These are phyloP conservation scores for Chymomyza fuscimana DNA, from an alignment of 2,888 invertebrate species.

Conservation along the genomic window DNA sequence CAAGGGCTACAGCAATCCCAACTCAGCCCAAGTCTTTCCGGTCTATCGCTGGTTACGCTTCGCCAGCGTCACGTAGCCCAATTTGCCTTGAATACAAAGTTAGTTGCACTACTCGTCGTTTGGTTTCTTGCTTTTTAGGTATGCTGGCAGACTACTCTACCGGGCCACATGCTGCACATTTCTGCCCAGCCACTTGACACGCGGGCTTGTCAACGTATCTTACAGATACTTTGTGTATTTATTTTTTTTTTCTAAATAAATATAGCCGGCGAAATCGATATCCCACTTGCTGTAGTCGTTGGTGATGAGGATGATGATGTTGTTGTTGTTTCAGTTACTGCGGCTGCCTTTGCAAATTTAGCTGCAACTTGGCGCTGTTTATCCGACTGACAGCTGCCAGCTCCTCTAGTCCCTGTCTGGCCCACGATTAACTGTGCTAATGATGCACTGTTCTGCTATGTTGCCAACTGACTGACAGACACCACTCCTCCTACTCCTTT, in stretches of 20 bases:
- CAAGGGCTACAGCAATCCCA: conserved; percentile 26
- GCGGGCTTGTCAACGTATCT: conserved; percentile 20
- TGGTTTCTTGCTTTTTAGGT: neutral
- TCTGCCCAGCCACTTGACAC: neutral
- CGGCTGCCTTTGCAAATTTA: conserved; percentile 1
- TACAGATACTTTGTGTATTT: conserved; percentile 6
- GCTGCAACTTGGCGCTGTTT: neutral
- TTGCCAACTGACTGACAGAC: neutral
- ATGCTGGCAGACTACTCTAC: conserved; percentile 33
- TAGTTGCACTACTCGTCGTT: conserved; percentile 36
- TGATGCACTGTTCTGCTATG: conserved; percentile 43
- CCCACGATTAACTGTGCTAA: conserved; percentile 24
- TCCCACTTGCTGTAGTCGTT: conserved; percentile 4
- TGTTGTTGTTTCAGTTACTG: no score
- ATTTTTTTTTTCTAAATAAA: neutral
- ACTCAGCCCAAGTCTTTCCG: conserved; percentile 69
- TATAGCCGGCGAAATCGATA: conserved; percentile 34
- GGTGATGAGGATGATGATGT: neutral
- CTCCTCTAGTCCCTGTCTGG: neutral
- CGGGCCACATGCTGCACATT: conserved; percentile 59
- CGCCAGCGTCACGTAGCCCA: conserved; percentile 32
- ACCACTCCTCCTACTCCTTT: neutral
- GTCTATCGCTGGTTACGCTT: conserved; percentile 46
- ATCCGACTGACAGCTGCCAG: conserved; percentile 1
- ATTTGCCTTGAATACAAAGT: conserved; percentile 55